Base-by-base conservation (phyloP, 2,113 vertebrate genomes). In the Furnarius figulus region DNA sequence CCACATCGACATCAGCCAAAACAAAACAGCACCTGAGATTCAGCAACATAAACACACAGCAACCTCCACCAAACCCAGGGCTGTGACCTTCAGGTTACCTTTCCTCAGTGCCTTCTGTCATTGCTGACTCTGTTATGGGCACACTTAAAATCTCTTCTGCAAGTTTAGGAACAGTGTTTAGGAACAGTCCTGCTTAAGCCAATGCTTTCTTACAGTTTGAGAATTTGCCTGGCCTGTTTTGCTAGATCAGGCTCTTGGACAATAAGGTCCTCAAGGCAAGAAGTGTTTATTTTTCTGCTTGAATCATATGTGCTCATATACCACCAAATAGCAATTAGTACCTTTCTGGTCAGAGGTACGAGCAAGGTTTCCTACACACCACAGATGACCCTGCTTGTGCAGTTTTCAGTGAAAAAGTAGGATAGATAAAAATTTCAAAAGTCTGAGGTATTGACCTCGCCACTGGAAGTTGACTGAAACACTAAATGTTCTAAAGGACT, bases 71-170 rank as follows among this genome's bases (percentile, higher is more conserved):
- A 68, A 61, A 33, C 4, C 15, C 68, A 15, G 49, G 2, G n/a
- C 80, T 89, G 86, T 93, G 85, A 96, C 95, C 96, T 97, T 92
- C 83, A 95, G 73, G 53, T 90, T 89, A 75, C 93, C 92, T 89
- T 92, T 52, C 86, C 44, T 62, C 73, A 70, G 0, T 14, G 61
- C 79, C 65, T 83, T 11, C 80, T 81, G 83, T 56, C 88, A 66
- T 22, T 71, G 68, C 75, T 39, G 8, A 24, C 71, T 67, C 2
- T 77, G 75, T 90, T 84, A 78, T 39, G 82, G 79, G 79, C 86
- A 72, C 79, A 49, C 42, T 62, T 28, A 8, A 21, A 71, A 50
- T 25, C 87, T 49, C 7, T 53, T 67, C 65, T 46, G 85, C 78
- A 73, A 82, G 67, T n/a, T n/a, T n/a, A n/a, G 75, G 82, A 46